A percentile compares a stretch with the other conserved stretches of the same genome.
Evolutionary conservation across 30 jellyfish, hydroid and myxozoan species (phyloP).

Genomic region (Catostylus mosaicus): DNA sequence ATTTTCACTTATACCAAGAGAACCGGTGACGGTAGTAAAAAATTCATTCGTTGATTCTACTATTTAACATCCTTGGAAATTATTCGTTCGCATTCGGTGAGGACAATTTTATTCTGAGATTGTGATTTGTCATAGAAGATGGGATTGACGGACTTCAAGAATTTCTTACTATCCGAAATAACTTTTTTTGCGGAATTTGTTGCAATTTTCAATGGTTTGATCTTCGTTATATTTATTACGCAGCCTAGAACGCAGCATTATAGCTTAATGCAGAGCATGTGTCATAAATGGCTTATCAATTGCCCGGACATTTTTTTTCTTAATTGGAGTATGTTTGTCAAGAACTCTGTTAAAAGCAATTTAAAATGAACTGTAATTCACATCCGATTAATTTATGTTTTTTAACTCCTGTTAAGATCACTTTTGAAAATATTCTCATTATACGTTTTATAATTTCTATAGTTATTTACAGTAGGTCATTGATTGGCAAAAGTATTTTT

Average conservation of each 20-base stretch:
- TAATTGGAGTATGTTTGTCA: neutral
- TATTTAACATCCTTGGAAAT: neutral
- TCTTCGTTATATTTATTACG: neutral
- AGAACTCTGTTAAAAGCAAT: neutral
- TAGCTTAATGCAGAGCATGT: neutral
- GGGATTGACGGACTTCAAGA: neutral
- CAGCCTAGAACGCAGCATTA: neutral
- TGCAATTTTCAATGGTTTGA: neutral
- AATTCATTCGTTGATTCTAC: neutral
- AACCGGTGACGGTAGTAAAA: neutral
- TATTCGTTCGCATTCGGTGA: neutral
- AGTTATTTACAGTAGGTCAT: too few species aligned
- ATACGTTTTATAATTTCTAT: neutral
- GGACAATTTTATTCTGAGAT: neutral
- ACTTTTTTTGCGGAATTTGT: neutral
- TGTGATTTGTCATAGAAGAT: neutral
- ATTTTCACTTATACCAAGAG: neutral
- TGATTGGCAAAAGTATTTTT: neutral
- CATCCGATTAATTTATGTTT: neutral
- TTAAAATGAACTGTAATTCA: neutral
- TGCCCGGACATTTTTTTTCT: neutral
- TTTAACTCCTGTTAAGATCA: neutral
- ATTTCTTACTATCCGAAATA: neutral
- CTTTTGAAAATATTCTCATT: neutral
- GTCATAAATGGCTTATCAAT: constrained; percentile 4